Percentiles rank a stretch among this genome's conserved stretches.
Evolutionary conservation across 2,797 vertebrate genomes (phyloP).

Genomic region (Nasua narica): DNA sequence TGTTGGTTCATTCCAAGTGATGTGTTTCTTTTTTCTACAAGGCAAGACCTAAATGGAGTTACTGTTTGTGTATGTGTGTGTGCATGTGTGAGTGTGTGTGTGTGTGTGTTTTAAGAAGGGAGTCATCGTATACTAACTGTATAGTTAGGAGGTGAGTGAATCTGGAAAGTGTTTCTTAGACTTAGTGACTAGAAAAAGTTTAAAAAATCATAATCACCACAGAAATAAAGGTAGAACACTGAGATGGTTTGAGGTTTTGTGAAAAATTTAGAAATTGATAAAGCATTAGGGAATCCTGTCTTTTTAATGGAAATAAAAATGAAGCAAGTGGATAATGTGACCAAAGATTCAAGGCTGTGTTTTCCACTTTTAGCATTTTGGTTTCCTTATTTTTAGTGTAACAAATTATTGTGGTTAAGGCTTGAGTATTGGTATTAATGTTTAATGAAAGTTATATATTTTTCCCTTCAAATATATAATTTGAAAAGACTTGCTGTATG

Average conservation of each 20-base stretch:
- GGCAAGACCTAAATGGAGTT: neutral
- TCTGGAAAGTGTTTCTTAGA: neutral
- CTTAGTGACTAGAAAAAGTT: conserved; percentile 5
- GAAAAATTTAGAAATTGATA: conserved; percentile 37
- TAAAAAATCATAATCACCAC: neutral
- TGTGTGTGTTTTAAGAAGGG: neutral
- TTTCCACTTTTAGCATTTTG: conserved; percentile 11
- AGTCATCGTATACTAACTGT: neutral
- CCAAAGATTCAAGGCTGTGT: neutral
- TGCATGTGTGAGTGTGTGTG: neutral
- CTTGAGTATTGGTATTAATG: neutral
- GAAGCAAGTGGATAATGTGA: neutral
- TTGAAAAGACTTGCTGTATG: conserved; percentile 19
- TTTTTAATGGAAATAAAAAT: conserved; percentile 24
- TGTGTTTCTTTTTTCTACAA: neutral
- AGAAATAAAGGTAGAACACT: conserved; percentile 6
- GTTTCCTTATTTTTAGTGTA: conserved; percentile 39
- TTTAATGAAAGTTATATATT: conserved; percentile 34
- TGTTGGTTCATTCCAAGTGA: neutral
- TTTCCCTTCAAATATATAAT: conserved; percentile 17
- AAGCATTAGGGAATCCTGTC: neutral
- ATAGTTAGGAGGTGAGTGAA: neutral
- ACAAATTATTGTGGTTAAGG: neutral
- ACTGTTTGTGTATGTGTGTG: neutral
- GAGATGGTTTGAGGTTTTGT: neutral